Conservation (phyloP, 1,140 invertebrate genomes). For the Leucophenga varia region DNA sequence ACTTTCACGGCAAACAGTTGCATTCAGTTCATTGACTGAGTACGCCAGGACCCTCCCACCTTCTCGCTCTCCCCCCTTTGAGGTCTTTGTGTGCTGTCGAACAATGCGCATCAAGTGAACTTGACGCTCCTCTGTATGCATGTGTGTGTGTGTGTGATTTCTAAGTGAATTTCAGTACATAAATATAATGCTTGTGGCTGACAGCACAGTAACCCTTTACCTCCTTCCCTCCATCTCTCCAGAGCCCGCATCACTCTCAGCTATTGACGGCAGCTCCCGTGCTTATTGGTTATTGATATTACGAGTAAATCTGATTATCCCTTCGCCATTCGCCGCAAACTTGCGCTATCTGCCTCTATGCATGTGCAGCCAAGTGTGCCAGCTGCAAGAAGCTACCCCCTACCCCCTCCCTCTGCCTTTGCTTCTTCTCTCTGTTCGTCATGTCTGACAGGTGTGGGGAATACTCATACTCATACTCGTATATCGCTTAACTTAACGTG, state of each 20-base stretch:
- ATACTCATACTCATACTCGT: too few relatives aligned
- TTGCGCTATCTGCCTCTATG: constrained; percentile 10
- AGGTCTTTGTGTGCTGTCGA: constrained; percentile 11
- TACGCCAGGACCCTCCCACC: constrained; percentile 18
- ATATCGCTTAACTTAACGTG: too few relatives aligned
- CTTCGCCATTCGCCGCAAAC: constrained; percentile 11
- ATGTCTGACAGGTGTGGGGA: too few relatives aligned
- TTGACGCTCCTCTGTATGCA: constrained; percentile 1
- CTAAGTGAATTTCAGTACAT: constrained; percentile 8
- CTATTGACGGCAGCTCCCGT: constrained; percentile 11
- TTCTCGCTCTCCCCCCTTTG: constrained; percentile 7
- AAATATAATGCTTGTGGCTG: too few relatives aligned
- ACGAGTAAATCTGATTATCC: constrained; percentile 27
- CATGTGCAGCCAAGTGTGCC: constrained; percentile 19
- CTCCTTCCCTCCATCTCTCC: background rate
- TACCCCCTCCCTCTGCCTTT: too few relatives aligned
- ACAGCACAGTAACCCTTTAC: background rate
- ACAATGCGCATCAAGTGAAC: constrained; percentile 23
- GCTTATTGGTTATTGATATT: constrained; percentile 28
- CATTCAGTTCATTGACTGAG: constrained; percentile 35
- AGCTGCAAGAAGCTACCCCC: constrained; percentile 4
- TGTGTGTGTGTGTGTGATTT: constrained; percentile 8
- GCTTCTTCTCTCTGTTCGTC: too few relatives aligned
- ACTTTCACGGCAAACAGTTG: constrained; percentile 19
- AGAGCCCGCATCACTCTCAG: constrained; percentile 11